Evolutionary conservation across 2,888 invertebrate genomes (phyloP).

Genomic region (Lathronympha strigana): DNA sequence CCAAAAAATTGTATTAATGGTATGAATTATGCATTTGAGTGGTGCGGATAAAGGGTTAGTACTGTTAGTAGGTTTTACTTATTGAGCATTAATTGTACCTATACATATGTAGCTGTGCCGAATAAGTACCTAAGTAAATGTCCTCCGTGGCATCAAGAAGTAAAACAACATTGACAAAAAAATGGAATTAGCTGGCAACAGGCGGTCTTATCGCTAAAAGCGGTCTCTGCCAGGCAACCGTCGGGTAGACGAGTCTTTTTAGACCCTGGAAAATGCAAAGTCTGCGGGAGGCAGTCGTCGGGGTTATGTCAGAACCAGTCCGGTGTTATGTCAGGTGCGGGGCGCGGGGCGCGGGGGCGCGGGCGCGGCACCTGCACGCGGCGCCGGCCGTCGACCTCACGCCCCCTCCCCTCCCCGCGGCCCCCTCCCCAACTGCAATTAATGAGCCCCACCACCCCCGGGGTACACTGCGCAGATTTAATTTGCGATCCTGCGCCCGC

Average conservation of each 20-base stretch:
- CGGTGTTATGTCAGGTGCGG: conserved; percentile 55
- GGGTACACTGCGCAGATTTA: conserved; percentile 31
- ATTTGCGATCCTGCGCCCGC: conserved; percentile 36
- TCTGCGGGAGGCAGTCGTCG: neutral
- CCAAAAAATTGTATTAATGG: no score
- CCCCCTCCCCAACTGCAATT: conserved; percentile 37
- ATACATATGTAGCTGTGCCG: no score
- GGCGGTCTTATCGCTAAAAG: no score
- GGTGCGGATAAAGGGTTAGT: no score
- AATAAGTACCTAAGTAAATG: no score
- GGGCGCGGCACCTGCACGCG: conserved; percentile 56
- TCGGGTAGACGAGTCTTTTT: neutral
- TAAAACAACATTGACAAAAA: no score
- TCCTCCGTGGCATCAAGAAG: no score
- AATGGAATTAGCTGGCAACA: no score
- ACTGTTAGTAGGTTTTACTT: no score
- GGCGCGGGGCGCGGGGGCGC: conserved; percentile 25
- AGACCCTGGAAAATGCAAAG: neutral
- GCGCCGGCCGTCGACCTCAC: conserved; percentile 57
- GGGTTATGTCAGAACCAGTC: conserved; percentile 58
- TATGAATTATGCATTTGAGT: no score
- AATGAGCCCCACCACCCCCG: conserved; percentile 38
- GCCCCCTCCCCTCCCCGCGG: conserved; percentile 24
- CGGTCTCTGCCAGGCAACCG: no score
- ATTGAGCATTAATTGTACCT: no score